phyloP scores from a whole-genome alignment of 2,113 vertebrate species.

The Fukomys damarensis region DNA sequence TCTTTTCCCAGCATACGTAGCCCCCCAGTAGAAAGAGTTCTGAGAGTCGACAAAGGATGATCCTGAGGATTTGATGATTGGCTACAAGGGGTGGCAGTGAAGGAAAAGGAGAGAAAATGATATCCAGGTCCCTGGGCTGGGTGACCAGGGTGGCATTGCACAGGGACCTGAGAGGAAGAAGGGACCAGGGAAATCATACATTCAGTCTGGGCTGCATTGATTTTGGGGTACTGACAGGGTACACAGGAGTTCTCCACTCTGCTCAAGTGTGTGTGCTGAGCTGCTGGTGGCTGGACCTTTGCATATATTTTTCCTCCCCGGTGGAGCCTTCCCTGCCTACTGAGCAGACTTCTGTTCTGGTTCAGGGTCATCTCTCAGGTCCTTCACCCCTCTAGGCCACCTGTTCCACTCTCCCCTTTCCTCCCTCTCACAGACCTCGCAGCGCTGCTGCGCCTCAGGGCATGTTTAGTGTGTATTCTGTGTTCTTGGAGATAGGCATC shows the following conservation, averaged over 20 bases:
- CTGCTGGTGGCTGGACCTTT: not conserved
- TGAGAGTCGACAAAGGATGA: not conserved
- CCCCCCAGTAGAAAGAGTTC: not conserved
- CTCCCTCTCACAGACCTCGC: not conserved
- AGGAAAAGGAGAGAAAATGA: not conserved
- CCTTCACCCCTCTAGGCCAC: not conserved
- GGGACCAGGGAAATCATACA: accelerated
- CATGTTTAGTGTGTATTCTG: not conserved
- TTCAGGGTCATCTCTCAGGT: not conserved
- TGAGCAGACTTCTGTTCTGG: not conserved
- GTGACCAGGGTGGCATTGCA: not conserved
- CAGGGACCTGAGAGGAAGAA: not conserved
- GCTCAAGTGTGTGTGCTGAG: not conserved
- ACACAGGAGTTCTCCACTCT: not conserved
- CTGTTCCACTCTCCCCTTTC: not conserved
- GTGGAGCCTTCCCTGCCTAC: not conserved
- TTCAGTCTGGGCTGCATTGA: not conserved
- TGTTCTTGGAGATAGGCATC: not conserved
- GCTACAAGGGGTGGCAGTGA: not conserved
- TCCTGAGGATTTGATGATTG: not conserved
- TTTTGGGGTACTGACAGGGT: too few species aligned
- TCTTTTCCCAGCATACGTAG: not conserved
- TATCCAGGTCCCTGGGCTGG: not conserved
- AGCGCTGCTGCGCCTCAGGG: not conserved
- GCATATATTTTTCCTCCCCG: too few species aligned